Conservation (phyloP, 2,888 invertebrate genomes). For the Microctonus brassicae region DNA sequence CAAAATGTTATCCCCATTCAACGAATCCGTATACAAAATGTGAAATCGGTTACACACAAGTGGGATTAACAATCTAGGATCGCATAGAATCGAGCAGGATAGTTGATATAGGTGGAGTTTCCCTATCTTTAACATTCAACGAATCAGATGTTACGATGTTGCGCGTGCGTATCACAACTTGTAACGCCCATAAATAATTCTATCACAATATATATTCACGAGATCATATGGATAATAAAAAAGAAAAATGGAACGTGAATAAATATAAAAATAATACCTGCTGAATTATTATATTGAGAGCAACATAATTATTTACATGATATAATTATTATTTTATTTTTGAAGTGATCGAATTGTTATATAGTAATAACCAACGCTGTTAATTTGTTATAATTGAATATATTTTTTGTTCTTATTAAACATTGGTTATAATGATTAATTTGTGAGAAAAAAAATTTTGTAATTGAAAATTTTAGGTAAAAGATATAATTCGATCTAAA, state of each 20-base stretch:
- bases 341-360: too few species aligned
- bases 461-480: too few species aligned
- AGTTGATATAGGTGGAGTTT: slow-evolving; percentile 7
- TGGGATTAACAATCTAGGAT: slow-evolving; percentile 6
- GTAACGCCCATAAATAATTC: slow-evolving; percentile 20
- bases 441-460: neutral
- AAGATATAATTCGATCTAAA: neutral
- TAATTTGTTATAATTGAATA: too few species aligned
- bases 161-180: slow-evolving; percentile 22
- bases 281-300: too few species aligned
- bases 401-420: too few species aligned
- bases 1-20: neutral
- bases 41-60: neutral
- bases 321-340: too few species aligned
- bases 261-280: too few species aligned
- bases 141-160: slow-evolving; percentile 12
- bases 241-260: neutral
- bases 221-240: neutral
- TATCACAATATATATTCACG: neutral
- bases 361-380: too few species aligned
- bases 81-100: slow-evolving; percentile 18
- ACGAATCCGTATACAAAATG: neutral
- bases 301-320: too few species aligned
- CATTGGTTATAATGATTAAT: too few species aligned
- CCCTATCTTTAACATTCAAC: neutral